Base-by-base conservation (phyloP, 2,888 invertebrate species). In the Mythimna pallens region DNA sequence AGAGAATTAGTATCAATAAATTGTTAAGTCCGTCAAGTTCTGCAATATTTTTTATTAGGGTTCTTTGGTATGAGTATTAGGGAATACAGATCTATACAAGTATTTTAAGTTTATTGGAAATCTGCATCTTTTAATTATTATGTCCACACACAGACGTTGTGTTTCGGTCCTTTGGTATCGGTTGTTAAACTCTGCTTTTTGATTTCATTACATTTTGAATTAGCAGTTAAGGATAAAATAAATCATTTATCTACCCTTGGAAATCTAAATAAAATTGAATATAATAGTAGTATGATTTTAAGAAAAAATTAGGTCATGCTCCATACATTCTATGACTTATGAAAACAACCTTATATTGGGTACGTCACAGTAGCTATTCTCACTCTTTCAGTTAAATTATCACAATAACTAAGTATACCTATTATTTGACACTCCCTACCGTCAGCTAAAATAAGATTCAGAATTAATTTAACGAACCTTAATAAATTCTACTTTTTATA, bases 401-500 rank as follows among this genome's bases (percentile, higher is more conserved):
- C 1, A 12, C 10, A 47, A 47, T 10, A 7, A 1, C 12, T 20
- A 22, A n/a, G 8, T 30, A 47, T 10, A 30, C 3, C 3, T 2
- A 55, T 58, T 58, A 2, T 25, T 47, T 43, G 50, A 14, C 54
- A 61, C 64, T 61, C 70, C 43, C 12, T 59, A 43, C 7, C 2
- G 12, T 10, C 34, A 34, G 3, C 25, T 36, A 10, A 54, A 55
- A 63, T 66, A n/a, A 43, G 20, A 50, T n/a, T 20, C 34, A 61
- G 10, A 47, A 58, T 57, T 63, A 47, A 54, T 78, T n/a, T 36
- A 14, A 20, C 25, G 12, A 58, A 55, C 57, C n/a, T 40, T 12
- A 22, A 61, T 54, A 57, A 54, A 57, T 40, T 65, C 2, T 20
- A 55, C 14, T 70, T 73, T 65, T 69, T 68, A 50, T 43, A 34